Base-by-base conservation (phyloP, 2,888 invertebrate genomes). In the Tupiocoris notatus region DNA sequence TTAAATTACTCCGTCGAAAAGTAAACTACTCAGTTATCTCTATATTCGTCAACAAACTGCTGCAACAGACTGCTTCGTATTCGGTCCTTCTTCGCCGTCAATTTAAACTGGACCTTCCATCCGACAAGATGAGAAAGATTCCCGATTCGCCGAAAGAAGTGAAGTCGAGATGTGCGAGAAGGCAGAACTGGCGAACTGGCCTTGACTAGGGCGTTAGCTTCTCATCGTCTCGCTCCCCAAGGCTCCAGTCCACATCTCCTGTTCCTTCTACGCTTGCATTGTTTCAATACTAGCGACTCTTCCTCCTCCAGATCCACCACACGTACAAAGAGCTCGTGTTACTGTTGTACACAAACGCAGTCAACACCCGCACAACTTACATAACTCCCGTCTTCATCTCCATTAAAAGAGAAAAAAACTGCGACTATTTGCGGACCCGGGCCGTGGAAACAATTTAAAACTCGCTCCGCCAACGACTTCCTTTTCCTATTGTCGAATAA, bases 161-260 rank as follows among this genome's bases (percentile, higher is more conserved):
- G 39, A 12, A 39, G 12, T 12, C 39, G 39, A 39, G 39, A 39
- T 39, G 39, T 22, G 66, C 21, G 62, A 70, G 23, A 17, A 39
- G 65, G 78, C 67, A 74, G 17, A 61, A 25, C 20, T 25, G 6
- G 39, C 59, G 71, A 62, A 39, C 76, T 77, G 79, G 65, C 79
- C 79, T 79, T 80, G 80, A 73, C 24, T 78, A 77, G 80, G 79
- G 78, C 79, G 78, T 78, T 79, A 77, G 76, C 59, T 59, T 66
- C 75, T 39, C 39, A 12, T 39, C 39, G 39, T 39, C 39, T 39
- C 39, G 39, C 12, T 39, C 39, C n/a, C n/a, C n/a, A n/a, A n/a
- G n/a, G n/a, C n/a, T 39, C 39, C 12, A 3, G 6, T 39, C 12
- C 39, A 39, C 39, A 12, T 39, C 39, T 39, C 39, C 39, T 39